Evolutionary conservation across 2,113 vertebrate genomes (phyloP), one percentile per base, ranked within the genome.

Genomic region (Pedionomus torquatus): DNA sequence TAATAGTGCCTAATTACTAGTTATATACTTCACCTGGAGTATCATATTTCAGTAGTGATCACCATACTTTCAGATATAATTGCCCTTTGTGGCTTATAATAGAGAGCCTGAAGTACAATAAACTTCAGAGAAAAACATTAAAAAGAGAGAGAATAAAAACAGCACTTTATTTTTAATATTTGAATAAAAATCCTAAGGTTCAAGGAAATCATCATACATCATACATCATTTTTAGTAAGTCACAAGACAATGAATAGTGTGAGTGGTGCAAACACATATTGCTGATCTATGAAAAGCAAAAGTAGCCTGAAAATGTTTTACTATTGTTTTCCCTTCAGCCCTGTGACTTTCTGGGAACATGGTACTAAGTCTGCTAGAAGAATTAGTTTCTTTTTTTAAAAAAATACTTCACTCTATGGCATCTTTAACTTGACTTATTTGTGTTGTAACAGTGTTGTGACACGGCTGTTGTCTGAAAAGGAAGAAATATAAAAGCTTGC

Each of bases 1-100:
- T 98, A 98, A 97, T 97, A 96, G 83, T 96, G 77, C 91, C 94
- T 98, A 97, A 97, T 98, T 98, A 95, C 95, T 87, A 96, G 94
- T 92, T 95, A 93, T 77, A 90, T 80, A 90, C 74, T 95, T 97
- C 89, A 97, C 85, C 94, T 89, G 89, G 93, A 98, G 93, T 97
- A 94, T 83, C 95, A 72, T 84, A 96, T 93, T 97, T 97, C 92
- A 93, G 89, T 83, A 83, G 81, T 41, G 94, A 97, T 95, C 94
- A 94, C 77, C 80, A 58, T 92, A 92, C 77, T 97, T 94, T 63
- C 96, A 91, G 61, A 92, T 97, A 51, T 92, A 84, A 93, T 87
- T 97, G 94, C 94, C 93, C 81, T 95, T 78, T 5, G 74, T 96
- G 78, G 72, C 60, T 92, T 90, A 82, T 51, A 79, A 79, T 55